Percentiles rank a stretch among this genome's conserved stretches.
phyloP scores from a whole-genome alignment of 2,113 vertebrate species.

The Psittacula cyanocephala region DNA sequence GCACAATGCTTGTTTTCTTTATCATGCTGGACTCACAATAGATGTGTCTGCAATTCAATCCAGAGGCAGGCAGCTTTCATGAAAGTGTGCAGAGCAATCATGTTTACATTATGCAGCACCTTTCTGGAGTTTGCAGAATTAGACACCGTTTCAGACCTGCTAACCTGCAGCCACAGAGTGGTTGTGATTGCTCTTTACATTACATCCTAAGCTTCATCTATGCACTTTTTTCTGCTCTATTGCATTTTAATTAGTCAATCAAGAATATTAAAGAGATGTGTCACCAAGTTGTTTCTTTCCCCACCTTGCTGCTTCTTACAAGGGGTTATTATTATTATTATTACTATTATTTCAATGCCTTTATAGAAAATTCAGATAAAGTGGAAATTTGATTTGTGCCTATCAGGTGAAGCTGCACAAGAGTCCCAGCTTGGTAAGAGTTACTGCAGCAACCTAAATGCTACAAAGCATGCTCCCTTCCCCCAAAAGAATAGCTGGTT shows the following conservation, averaged over 20 bases:
- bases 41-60: conserved; percentile 52
- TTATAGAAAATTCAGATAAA: conserved; percentile 34
- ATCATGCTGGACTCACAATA: conserved; percentile 63
- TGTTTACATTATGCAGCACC: conserved; percentile 73
- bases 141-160: conserved; percentile 68
- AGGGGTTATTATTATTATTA: not conserved
- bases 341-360: not conserved
- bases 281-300: not conserved
- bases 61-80: conserved; percentile 72
- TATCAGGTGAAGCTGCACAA: not conserved
- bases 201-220: conserved; percentile 59
- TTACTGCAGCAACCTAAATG: not conserved
- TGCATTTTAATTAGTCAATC: conserved; percentile 76
- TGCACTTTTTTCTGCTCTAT: conserved; percentile 72
- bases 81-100: conserved; percentile 72
- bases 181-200: conserved; percentile 72
- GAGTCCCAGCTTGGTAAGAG: not conserved
- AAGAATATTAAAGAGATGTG: conserved; percentile 69
- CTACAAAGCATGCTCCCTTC: not conserved
- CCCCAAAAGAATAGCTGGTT: not conserved
- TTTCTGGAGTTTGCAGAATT: conserved; percentile 77
- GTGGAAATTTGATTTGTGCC: conserved; percentile 10
- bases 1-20: conserved; percentile 34
- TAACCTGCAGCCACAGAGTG: conserved; percentile 69
- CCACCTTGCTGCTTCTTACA: conserved; percentile 16